Conservation (phyloP, 2,888 invertebrate species). For the Seira ritae region DNA sequence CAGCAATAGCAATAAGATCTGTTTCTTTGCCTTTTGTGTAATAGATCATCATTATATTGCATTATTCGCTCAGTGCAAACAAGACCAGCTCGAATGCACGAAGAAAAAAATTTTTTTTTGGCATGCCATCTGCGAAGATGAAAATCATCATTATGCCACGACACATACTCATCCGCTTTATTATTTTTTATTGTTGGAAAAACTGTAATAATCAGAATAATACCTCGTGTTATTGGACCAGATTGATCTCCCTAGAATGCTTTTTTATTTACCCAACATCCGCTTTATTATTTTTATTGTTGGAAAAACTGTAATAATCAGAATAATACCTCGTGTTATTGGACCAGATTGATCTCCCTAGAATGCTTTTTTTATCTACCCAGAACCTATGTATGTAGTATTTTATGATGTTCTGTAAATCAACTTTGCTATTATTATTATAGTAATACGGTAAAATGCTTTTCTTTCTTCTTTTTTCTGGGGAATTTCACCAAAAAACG, state of each 20-base stretch:
- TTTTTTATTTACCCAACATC: slow-evolving; percentile 37
- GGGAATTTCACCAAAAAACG: neutral
- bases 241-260: slow-evolving; percentile 34
- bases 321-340: slow-evolving; percentile 49
- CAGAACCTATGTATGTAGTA: slow-evolving; percentile 7
- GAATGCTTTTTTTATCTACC: slow-evolving; percentile 31
- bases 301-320: slow-evolving; percentile 51
- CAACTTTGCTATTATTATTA: slow-evolving; percentile 25
- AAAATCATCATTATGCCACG: slow-evolving; percentile 23
- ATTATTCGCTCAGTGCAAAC: neutral
- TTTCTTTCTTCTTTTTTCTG: neutral
- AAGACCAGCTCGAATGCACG: slow-evolving; percentile 9
- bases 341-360: slow-evolving; percentile 43
- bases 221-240: slow-evolving; percentile 49
- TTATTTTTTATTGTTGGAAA: slow-evolving; percentile 27
- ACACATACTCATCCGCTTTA: slow-evolving; percentile 9
- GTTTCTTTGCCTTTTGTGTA: slow-evolving; percentile 44
- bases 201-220: slow-evolving; percentile 54
- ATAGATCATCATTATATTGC: slow-evolving; percentile 16
- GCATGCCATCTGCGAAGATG: neutral
- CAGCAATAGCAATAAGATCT: slow-evolving; percentile 65
- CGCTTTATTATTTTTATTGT: slow-evolving; percentile 13
- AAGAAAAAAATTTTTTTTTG: slow-evolving; percentile 9
- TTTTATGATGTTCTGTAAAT: slow-evolving; percentile 52
- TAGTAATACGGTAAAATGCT: too few species aligned